Base-by-base conservation (phyloP, 2,888 invertebrate genomes). In the Aphrophora alni region DNA sequence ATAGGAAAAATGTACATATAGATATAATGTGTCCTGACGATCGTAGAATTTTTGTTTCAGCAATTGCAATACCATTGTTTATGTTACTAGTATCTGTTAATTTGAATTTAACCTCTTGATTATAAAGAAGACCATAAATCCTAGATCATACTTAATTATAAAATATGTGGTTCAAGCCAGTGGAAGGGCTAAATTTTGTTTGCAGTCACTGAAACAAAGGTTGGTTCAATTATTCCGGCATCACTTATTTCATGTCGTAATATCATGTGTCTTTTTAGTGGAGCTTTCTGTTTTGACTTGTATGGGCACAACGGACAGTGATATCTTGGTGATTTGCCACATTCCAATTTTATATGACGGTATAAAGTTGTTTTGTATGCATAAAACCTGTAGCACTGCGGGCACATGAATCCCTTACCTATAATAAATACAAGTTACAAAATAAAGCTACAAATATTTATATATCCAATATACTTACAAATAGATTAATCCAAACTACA, bases 281-380 rank as follows among this genome's bases (percentile, higher is more conserved):
- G 77, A 59, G 77, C 80, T 38, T 80, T 80, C 59, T 80, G 80
- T 44, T 80, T 80, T 5, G 76, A 74, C 38, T 38, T 71, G 51
- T 80, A 80, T 3, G 76, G 80, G 28, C 80, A 80, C n/a, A 27
- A n/a, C 5, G 71, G 51, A 71, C 80, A 80, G 14, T 88, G 87
- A 83, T 89, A 89, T 81, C 89, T 88, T 3, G 89, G 89, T 80
- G 88, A 88, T 85, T 89, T 89, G 68, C 88, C 88, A 78, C 88
- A 89, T 74, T 87, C 87, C 24, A 85, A 85, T 74, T 85, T 84
- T 33, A 85, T 83, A 71, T 87, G 87, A 26, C 84, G 82, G 17
- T 83, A 33, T 28, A 79, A 38, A 2, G 79, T 74, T 33, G 59
- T 74, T 33, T 71, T 73, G 28, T 51, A 73, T 21, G 51, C 51